Evolutionary conservation across 2,888 invertebrate genomes (phyloP), one percentile per base, ranked within the genome.

Genomic region (Strigamia maritima): DNA sequence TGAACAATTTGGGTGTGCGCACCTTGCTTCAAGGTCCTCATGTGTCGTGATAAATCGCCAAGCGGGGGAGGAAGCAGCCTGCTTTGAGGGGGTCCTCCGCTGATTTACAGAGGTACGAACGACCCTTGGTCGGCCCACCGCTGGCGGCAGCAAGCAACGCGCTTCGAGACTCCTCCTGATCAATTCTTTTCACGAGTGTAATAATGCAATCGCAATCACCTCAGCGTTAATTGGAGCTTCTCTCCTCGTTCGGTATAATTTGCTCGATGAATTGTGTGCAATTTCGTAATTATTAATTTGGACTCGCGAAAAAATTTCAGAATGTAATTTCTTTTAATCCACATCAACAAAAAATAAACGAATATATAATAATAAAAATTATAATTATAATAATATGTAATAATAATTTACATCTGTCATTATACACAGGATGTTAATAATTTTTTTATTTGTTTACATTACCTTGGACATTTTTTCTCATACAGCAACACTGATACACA

Each of bases 361-460:
- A 28, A 28, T 35, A 28, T 70, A 70, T 70, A 70, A 28, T 70
- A 70, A 70, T 70, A 70, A 70, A 26, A 70, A 70, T 70, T 28
- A 26, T 7, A 26, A 26, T 26, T 3, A 28, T 8, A 26, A 28
- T 70, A 26, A 70, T 70, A 70, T 28, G 22, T 60, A 60, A 60
- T 70, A 70, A 70, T 70, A 70, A 70, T 70, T 70, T 70, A 70
- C 70, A 70, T 70, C 70, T 70, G 70, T 70, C 70, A 70, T 70
- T 70, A 70, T 70, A 70, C 70, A 70, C 70, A 70, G 24, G 70
- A 70, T 70, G 70, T 26, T 70, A 28, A 70, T 70, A 70, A n/a
- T 60, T 70, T 70, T 28, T 65, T 70, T 70, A 16, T 70, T 70
- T 28, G 24, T 70, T 70, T 70, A 70, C 70, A 70, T 70, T 70